These are phyloP conservation scores for Hemiprocne comata DNA, from an alignment of 2,113 vertebrate species.

Conservation along the genomic window DNA sequence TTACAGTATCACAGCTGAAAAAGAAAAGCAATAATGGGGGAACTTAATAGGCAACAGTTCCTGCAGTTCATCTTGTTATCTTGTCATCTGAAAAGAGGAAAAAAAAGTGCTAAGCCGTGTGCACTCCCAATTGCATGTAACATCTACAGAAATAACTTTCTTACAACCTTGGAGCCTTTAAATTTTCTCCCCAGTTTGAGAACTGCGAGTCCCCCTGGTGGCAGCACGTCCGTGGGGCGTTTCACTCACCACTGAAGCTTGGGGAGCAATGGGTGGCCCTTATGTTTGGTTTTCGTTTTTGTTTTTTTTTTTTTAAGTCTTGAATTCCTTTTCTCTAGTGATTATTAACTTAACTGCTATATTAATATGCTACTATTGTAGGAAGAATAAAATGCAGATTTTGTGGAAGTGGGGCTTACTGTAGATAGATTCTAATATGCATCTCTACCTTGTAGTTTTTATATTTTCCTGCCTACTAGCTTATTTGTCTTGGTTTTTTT, in stretches of 20 bases:
- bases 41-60: neutral
- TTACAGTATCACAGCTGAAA: neutral
- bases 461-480: neutral
- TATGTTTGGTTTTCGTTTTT: no score
- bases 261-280: neutral
- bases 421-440: neutral
- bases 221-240: neutral
- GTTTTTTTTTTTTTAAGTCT: neutral
- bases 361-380: neutral
- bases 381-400: neutral
- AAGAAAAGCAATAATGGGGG: neutral
- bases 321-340: neutral
- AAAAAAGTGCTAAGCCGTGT: neutral
- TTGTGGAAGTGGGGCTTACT: neutral
- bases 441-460: neutral
- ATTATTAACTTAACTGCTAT: neutral
- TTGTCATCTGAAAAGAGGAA: neutral
- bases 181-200: neutral
- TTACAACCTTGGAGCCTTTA: neutral
- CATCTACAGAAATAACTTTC: neutral
- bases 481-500: neutral
- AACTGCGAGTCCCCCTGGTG: conserved; percentile 68
- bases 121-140: neutral
- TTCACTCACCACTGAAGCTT: neutral
- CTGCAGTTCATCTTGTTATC: neutral